Percentiles rank a stretch among this genome's conserved stretches.
phyloP scores from a whole-genome alignment of 1,140 invertebrate genomes.

The Theocolax elegans region DNA sequence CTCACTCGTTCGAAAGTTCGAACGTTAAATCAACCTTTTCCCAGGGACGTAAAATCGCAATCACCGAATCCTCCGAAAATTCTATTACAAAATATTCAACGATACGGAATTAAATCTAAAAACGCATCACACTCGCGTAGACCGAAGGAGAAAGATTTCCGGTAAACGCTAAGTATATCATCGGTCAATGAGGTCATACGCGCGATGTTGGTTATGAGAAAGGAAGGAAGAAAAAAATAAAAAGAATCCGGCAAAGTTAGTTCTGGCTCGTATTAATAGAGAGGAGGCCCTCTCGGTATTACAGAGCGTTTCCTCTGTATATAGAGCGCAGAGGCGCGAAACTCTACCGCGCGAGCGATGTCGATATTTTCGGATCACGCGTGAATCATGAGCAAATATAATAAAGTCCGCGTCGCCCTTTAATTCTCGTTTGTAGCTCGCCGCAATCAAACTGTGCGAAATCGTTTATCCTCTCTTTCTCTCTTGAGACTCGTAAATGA shows the following conservation, averaged over 20 bases:
- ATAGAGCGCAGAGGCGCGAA: no score
- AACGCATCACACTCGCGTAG: background rate
- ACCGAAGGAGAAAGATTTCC: background rate
- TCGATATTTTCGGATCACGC: slow-evolving; percentile 3
- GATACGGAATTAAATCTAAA: slow-evolving; percentile 1
- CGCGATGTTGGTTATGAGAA: background rate
- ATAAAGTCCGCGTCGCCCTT: slow-evolving; percentile 51
- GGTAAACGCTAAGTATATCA: slow-evolving; percentile 18
- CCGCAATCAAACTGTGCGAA: slow-evolving; percentile 45
- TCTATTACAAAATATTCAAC: background rate
- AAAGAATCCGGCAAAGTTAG: slow-evolving; percentile 12
- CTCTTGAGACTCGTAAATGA: slow-evolving; percentile 12
- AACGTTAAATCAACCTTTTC: background rate
- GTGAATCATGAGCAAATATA: slow-evolving; percentile 42
- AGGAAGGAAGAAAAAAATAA: background rate
- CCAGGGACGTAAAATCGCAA: background rate
- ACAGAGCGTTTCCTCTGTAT: background rate
- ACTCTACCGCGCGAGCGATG: no score
- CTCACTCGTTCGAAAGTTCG: background rate
- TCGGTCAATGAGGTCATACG: slow-evolving; percentile 22
- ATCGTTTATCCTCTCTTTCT: background rate
- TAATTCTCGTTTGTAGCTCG: slow-evolving; percentile 49
- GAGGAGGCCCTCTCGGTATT: background rate
- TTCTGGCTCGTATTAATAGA: slow-evolving; percentile 32
- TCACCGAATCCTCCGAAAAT: background rate